Evolutionary conservation across 2,888 invertebrate species (phyloP), one percentile per base, ranked within the genome.

Genomic region (Lithosia quadra): DNA sequence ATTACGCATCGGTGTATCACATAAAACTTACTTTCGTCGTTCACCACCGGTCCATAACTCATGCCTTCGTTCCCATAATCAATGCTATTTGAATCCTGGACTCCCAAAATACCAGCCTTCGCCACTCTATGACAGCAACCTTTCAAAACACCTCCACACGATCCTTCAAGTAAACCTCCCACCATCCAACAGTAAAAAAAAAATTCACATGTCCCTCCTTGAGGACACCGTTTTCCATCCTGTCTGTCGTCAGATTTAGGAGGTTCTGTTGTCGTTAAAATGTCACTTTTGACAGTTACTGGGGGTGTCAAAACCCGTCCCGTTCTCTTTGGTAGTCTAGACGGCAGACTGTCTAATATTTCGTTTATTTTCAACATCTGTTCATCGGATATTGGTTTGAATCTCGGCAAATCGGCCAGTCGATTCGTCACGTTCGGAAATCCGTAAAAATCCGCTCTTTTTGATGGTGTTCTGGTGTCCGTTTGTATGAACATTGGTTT

Each of bases 111-210:
- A 70, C 96, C 96, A 73, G 96, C 95, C 87, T 97, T 97, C 18
- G 97, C 96, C 70, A 96, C 96, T 91, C 97, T 97, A 89, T 97
- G 97, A 92, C 98, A 98, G 96, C 98, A 98, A 78, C 98, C 98
- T 88, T 97, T 97, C 81, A 98, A 95, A 78, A 98, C 95, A 75
- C 97, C 97, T 80, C 97, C 97, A 91, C 98, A 98, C 77, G 97
- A 96, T 78, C 98, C 98, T 86, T 98, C 98, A 86, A 98, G 95
- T 70, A 98, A 95, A 72, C 98, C 98, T 81, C 98, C 98, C 72
- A 97, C 96, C 96, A 98, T 96, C 98, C 98, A 98, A 94, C 98
- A 98, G 92, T 97, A 96, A 86, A 98, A 96, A 95, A 98, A 98
- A 95, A 98, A 98, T 92, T 98, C 98, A 91, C 98, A 98, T 77